Evolutionary conservation across 2,888 invertebrate genomes (phyloP), one percentile per base, ranked within the genome.

Genomic region (Dermolepida albohirtum): DNA sequence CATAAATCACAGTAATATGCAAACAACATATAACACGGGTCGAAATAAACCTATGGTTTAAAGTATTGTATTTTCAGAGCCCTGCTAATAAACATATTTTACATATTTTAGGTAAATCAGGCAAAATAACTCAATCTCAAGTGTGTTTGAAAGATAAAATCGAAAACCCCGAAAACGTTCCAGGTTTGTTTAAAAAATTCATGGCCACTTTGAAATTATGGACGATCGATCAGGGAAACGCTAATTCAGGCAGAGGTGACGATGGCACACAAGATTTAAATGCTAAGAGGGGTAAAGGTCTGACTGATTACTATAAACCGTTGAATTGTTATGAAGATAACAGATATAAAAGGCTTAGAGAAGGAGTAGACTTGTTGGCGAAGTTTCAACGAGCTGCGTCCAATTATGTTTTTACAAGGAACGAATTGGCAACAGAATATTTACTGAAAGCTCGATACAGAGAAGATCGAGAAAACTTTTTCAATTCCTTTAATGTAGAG

Each of bases 381-480:
- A 77, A 79, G 16, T 82, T 84, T 72, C 87, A 86, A 76, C 78
- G 80, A 70, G 80, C 81, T 7, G 84, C 84, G 16, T 73, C 77
- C n/a, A 77, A 74, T 55, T 87, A 86, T 71, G 78, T 80, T 65
- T 84, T 84, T 71, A 75, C 76, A 2, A 76, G 75, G 14, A 83
- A 86, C 72, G 83, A 85, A 39, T 71, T 84, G 41, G 85, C 85
- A 0, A 79, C 79, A 72, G 84, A 84, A 71, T 87, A 85, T 77
- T 76, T 87, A 22, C 74, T 87, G 17, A 87, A 87, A 74, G 84
- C 86, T 11, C 78, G 86, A 52, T 86, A 87, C 74, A 80, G 80
- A 50, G 86, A 87, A 70, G 86, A 86, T 50, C 78, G 78, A 64
- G 85, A 85, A 69, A 87, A 86, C 74, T 87, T 86, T 77, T 80